phyloP scores from a whole-genome alignment of 1,140 invertebrate genomes.

The Drosophila tropicalis region DNA sequence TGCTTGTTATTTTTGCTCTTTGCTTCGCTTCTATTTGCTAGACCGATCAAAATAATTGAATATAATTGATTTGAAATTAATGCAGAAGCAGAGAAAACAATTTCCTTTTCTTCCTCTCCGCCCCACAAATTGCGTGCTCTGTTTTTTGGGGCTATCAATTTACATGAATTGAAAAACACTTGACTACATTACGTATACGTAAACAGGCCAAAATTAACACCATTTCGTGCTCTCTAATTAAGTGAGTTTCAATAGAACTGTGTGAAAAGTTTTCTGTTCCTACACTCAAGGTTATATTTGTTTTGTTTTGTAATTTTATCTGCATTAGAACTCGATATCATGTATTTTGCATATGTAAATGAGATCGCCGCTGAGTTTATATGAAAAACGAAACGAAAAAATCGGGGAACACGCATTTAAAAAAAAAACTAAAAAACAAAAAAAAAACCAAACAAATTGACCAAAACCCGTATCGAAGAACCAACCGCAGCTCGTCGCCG shows the following conservation, averaged over 20 bases:
- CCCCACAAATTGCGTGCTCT: constrained; percentile 20
- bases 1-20: constrained; percentile 18
- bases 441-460: constrained; percentile 8
- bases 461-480: constrained; percentile 14
- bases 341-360: constrained; percentile 48
- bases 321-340: constrained; percentile 30
- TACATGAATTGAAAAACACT: constrained; percentile 32
- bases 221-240: constrained; percentile 35
- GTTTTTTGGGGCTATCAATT: constrained; percentile 37
- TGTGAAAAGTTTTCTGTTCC: constrained; percentile 21
- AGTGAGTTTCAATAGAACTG: constrained; percentile 34
- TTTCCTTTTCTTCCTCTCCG: constrained; percentile 18
- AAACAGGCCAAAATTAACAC: constrained; percentile 53
- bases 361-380: constrained; percentile 23
- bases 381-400: constrained; percentile 35
- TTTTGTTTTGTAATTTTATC: constrained; percentile 34
- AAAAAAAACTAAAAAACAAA: neutral
- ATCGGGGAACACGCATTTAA: constrained; percentile 33
- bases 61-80: constrained; percentile 58
- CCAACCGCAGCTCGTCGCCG: constrained; percentile 61
- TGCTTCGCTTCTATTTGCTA: constrained; percentile 39
- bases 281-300: constrained; percentile 38
- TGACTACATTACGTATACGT: constrained; percentile 61
- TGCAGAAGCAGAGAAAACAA: constrained; percentile 1
- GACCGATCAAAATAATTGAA: constrained; percentile 55